A percentile compares a stretch with the other conserved stretches of the same genome.
These are phyloP conservation scores for Silurus lanzhouensis DNA, from an alignment of 2,797 vertebrate species.

Conservation along the genomic window DNA sequence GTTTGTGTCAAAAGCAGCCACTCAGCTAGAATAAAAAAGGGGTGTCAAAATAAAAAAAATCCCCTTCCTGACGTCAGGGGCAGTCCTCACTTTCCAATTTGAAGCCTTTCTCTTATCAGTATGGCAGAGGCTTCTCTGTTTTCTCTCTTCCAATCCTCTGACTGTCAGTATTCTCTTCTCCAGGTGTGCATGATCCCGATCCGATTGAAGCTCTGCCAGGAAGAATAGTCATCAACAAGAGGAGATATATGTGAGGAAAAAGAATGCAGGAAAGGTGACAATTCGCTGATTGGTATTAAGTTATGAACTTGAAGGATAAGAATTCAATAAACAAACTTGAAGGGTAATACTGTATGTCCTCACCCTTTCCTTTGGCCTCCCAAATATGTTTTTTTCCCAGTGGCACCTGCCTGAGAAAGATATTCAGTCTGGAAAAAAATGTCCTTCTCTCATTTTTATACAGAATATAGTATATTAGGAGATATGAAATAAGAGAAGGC, in stretches of 20 bases:
- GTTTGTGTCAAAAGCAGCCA: conserved; percentile 5
- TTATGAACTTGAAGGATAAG: background rate
- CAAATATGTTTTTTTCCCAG: background rate
- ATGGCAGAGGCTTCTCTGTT: conserved; percentile 38
- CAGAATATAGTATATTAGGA: background rate
- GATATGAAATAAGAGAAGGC: background rate
- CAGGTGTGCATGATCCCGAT: conserved; percentile 51
- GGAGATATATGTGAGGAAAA: background rate
- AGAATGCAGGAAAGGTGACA: background rate
- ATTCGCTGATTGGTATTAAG: background rate
- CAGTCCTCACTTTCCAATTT: conserved; percentile 58
- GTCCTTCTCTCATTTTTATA: background rate
- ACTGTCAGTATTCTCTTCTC: conserved; percentile 38
- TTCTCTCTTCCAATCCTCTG: conserved; percentile 36
- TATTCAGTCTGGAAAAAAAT: background rate
- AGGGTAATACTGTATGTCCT: background rate
- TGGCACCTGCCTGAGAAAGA: background rate
- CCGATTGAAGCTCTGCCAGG: conserved; percentile 45
- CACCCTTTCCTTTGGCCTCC: background rate
- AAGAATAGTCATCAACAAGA: conserved; percentile 27
- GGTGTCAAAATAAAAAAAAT: conserved; percentile 31
- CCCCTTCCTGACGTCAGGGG: conserved; percentile 35
- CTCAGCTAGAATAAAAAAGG: conserved; percentile 19
- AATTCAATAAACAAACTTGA: background rate
- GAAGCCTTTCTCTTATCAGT: conserved; percentile 45